Conservation (phyloP, 2,797 vertebrate species). For the Chloroceryle amazona region DNA sequence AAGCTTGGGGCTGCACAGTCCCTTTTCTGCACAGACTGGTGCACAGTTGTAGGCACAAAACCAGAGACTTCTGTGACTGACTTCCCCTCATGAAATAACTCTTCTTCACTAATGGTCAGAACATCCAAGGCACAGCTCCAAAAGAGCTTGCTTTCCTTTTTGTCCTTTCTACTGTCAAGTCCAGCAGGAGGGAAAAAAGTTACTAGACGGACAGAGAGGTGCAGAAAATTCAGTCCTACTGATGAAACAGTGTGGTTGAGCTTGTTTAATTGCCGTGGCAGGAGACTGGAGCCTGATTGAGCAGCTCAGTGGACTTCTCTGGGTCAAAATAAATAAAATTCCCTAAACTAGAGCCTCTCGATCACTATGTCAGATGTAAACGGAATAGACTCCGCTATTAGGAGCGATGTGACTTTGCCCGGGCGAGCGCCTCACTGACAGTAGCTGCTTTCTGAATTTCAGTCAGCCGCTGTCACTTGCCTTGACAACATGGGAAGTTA, state of each 20-base stretch:
- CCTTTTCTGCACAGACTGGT: background rate
- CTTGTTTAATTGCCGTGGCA: constrained; percentile 28
- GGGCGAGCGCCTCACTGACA: constrained; percentile 66
- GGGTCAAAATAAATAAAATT: constrained; percentile 25
- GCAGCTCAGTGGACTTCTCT: constrained; percentile 21
- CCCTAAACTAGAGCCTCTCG: constrained; percentile 7
- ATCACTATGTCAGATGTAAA: constrained; percentile 78
- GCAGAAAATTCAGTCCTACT: background rate
- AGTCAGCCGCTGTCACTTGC: constrained; percentile 82
- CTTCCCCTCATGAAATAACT: background rate
- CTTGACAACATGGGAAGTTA: constrained; percentile 79
- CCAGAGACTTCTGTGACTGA: background rate
- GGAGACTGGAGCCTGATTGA: background rate
- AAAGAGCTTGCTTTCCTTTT: background rate
- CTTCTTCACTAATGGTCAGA: background rate
- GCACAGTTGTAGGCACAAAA: background rate
- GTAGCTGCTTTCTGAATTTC: constrained; percentile 79
- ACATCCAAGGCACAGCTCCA: background rate
- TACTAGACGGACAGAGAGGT: background rate
- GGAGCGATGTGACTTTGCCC: constrained; percentile 75
- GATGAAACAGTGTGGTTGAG: background rate
- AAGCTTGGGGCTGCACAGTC: background rate
- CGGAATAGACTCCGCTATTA: constrained; percentile 81
- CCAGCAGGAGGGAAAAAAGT: background rate
- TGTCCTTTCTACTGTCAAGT: background rate